Conservation (phyloP, 2,888 invertebrate species). For the Ethmia dodecea region DNA sequence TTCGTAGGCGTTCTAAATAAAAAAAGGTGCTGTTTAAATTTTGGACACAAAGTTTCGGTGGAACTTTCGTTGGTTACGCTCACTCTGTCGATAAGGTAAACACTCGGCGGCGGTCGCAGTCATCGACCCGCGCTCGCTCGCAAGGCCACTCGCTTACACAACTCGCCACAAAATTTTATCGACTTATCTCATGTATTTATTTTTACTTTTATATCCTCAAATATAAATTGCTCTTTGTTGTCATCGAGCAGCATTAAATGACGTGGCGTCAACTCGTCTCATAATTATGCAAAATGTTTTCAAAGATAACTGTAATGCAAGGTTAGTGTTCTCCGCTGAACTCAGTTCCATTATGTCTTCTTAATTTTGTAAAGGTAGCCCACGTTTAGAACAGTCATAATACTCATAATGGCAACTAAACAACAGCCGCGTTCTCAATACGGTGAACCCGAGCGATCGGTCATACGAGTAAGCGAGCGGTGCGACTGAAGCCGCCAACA, state of each 20-base stretch:
- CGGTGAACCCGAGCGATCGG: conserved; percentile 64
- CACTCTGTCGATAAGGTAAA: conserved; percentile 63
- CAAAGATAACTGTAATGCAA: conserved; percentile 23
- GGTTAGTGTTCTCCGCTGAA: conserved; percentile 32
- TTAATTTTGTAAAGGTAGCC: conserved; percentile 48
- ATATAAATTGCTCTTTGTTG: conserved; percentile 4
- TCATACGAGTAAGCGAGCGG: conserved; percentile 40
- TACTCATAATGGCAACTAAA: conserved; percentile 49
- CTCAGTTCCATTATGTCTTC: conserved; percentile 22
- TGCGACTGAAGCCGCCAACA: conserved; percentile 39
- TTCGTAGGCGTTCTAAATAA: conserved; percentile 23
- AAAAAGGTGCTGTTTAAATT: conserved; percentile 30
- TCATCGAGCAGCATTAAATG: conserved; percentile 2
- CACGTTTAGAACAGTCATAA: conserved; percentile 57
- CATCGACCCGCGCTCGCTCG: conserved; percentile 53
- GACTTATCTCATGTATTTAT: conserved; percentile 24
- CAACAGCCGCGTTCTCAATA: conserved; percentile 55
- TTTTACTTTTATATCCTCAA: conserved; percentile 9
- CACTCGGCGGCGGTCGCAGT: conserved; percentile 53
- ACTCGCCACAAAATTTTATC: conserved; percentile 48
- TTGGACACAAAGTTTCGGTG: conserved; percentile 35
- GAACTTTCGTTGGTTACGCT: conserved; percentile 56
- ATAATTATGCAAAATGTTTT: conserved; percentile 19
- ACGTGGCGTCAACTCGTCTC: neutral
- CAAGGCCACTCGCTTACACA: conserved; percentile 72